phyloP scores from a whole-genome alignment of 2,113 vertebrate species.

The Oreotrochilus melanogaster region DNA sequence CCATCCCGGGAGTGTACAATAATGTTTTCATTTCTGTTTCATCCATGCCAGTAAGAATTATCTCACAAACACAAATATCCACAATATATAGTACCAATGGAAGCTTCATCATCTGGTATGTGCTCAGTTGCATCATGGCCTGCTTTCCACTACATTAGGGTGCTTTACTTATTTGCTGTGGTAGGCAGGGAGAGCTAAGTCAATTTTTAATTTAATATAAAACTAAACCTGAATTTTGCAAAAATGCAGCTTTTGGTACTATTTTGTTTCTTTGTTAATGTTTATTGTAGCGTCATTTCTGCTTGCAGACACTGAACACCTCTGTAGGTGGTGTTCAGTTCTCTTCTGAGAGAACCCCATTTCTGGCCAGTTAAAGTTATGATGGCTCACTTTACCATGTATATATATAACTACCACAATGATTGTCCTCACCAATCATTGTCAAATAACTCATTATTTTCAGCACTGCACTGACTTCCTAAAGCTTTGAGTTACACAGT shows the following conservation, averaged over 20 bases:
- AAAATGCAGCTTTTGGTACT: background rate
- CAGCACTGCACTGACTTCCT: background rate
- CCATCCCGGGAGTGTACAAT: constrained; percentile 21
- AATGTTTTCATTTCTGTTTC: constrained; percentile 52
- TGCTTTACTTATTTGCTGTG: background rate
- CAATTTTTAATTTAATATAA: background rate
- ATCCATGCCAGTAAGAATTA: constrained; percentile 51
- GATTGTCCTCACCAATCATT: background rate
- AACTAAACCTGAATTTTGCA: background rate
- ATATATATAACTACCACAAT: background rate
- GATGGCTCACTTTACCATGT: background rate
- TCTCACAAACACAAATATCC: constrained; percentile 38
- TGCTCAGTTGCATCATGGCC: constrained; percentile 31
- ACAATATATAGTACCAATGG: background rate
- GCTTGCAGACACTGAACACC: background rate
- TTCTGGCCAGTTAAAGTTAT: background rate
- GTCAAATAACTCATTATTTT: background rate
- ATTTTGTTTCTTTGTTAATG: background rate
- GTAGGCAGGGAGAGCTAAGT: background rate
- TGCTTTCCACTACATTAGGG: constrained; percentile 33
- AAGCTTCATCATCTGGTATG: background rate
- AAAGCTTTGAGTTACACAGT: background rate
- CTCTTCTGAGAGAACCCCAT: too few species aligned
- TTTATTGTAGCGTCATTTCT: background rate
- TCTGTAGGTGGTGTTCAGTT: background rate